These are phyloP conservation scores for Caretta caretta DNA, from an alignment of 2,113 vertebrate genomes.

Conservation along the genomic window DNA sequence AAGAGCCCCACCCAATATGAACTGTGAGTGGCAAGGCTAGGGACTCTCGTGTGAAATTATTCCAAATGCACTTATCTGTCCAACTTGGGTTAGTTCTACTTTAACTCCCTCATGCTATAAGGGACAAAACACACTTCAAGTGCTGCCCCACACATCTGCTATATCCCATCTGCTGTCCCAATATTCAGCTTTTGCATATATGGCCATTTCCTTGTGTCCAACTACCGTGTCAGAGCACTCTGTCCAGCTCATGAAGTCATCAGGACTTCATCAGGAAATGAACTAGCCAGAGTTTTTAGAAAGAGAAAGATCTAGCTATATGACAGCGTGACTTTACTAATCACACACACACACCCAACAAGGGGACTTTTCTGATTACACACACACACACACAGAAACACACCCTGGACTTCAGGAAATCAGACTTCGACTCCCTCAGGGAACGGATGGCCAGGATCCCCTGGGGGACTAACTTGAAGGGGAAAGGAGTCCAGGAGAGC, in stretches of 20 bases:
- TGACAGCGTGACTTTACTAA: not conserved
- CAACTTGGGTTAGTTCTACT: not conserved
- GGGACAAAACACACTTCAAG: not conserved
- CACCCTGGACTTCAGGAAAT: no score
- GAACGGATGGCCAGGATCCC: no score
- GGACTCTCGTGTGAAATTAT: accelerated
- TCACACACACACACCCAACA: not conserved
- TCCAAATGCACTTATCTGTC: accelerated
- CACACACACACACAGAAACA: not conserved
- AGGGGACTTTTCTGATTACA: not conserved
- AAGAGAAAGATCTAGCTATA: not conserved
- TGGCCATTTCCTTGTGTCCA: not conserved
- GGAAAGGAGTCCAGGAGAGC: no score
- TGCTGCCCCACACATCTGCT: not conserved
- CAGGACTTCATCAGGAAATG: not conserved
- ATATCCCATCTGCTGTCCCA: not conserved
- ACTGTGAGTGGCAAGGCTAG: not conserved
- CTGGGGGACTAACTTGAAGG: no score
- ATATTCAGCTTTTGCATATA: accelerated
- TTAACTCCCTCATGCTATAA: accelerated
- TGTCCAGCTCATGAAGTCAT: not conserved
- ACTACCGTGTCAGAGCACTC: no score
- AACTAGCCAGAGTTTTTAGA: not conserved
- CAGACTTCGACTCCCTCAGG: no score
- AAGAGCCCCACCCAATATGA: not conserved